phyloP scores from a whole-genome alignment of 2,113 vertebrate species.

The Stegostoma tigrinum region DNA sequence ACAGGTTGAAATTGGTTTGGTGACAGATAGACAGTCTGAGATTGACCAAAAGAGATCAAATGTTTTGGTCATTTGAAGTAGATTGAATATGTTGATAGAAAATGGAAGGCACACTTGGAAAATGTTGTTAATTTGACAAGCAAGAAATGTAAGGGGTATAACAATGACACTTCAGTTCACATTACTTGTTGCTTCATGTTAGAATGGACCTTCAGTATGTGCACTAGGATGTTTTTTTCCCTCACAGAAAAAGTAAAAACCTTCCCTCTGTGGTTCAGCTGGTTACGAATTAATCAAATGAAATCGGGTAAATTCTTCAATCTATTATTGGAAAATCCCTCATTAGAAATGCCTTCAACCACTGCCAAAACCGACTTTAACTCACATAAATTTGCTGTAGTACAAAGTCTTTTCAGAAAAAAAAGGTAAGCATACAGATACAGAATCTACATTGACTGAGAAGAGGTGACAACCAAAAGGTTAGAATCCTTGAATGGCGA shows the following conservation, averaged over 20 bases:
- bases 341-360: neutral
- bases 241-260: neutral
- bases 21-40: neutral
- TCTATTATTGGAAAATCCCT: neutral
- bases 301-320: neutral
- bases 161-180: neutral
- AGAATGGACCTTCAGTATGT: neutral
- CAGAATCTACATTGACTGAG: neutral
- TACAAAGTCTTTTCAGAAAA: neutral
- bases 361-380: neutral
- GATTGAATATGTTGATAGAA: neutral
- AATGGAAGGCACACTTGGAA: neutral
- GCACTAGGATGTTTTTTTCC: neutral
- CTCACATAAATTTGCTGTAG: neutral
- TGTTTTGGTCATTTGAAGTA: neutral
- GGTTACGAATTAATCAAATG: neutral
- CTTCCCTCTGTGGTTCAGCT: neutral
- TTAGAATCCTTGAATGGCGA: too few relatives aligned
- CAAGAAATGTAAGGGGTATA: neutral
- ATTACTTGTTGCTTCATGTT: neutral
- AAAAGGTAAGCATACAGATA: neutral
- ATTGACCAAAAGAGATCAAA: neutral
- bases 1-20: neutral
- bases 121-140: neutral
- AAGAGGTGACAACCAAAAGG: neutral